Evolutionary conservation across 2,113 vertebrate species (phyloP), one percentile per base, ranked within the genome.

Genomic region (Eudyptes chrysolophus): DNA sequence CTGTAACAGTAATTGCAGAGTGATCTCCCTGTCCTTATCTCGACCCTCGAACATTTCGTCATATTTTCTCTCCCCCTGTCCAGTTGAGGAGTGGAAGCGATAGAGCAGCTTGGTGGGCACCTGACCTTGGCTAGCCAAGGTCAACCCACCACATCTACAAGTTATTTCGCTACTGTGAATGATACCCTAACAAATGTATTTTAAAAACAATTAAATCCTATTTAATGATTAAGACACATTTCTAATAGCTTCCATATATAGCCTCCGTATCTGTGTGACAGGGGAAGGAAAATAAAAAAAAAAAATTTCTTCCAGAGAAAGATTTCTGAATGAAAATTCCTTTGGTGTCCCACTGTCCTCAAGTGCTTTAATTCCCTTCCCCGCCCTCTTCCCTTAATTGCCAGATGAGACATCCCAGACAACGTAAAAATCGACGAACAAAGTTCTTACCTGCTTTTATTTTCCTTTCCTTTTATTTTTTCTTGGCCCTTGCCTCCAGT

Each of bases 401-500:
- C 9, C 32, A 75, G 20, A 34, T 11, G 11, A 81, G 11, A 52
- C 32, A 75, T 4, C 12, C 15, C 34, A 61, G 64, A n/a, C 30
- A 69, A 61, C 5, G 7, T 24, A 49, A 72, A 21, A 10, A 38
- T 49, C 64, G 54, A 62, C 14, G 69, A 58, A 93, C 38, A 48
- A 15, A 78, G 19, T 27, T 66, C 97, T 98, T 97, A 99, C 99
- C 99, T 99, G 98, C 98, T 98, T 96, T 99, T 99, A 74, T 98
- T 99, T 86, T 99, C 99, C 86, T 99, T 99, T 51, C 98, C 99
- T 98, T 99, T 99, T 58, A 98, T 95, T 94, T 99, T 98, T 83
- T 99, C 99, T 84, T 99, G 98, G 65, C 98, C 97, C 98, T 99
- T 99, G 88, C 99, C 98, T 96, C 99, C 99, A 88, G 99, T 99